Percentiles rank a stretch among this genome's conserved stretches.
These are phyloP conservation scores for Parnassius glacialis DNA, from an alignment of 2,888 invertebrate genomes.

Conservation along the genomic window DNA sequence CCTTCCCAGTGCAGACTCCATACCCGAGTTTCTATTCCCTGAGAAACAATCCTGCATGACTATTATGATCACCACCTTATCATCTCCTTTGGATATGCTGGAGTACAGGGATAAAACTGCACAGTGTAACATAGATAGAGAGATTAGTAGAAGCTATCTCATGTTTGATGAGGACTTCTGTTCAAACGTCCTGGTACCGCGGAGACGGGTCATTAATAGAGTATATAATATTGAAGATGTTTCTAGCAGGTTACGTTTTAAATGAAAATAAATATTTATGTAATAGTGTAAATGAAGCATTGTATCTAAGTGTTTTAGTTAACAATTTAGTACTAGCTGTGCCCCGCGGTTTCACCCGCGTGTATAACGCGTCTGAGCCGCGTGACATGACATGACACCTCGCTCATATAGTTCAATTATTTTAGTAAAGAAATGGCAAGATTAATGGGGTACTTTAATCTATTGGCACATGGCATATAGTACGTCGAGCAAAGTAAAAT, in stretches of 20 bases:
- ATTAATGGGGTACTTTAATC: too few relatives aligned
- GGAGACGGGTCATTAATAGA: slow-evolving; percentile 41
- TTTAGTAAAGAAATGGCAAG: too few relatives aligned
- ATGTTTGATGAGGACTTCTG: slow-evolving; percentile 65
- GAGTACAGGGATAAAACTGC: slow-evolving; percentile 49
- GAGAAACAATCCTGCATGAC: slow-evolving; percentile 43
- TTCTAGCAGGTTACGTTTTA: slow-evolving; percentile 53
- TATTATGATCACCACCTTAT: slow-evolving; percentile 38
- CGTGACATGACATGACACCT: too few relatives aligned
- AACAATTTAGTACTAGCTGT: too few relatives aligned
- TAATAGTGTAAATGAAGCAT: too few relatives aligned
- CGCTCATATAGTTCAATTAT: too few relatives aligned
- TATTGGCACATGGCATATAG: too few relatives aligned
- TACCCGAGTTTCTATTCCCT: slow-evolving; percentile 45
- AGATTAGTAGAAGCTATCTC: slow-evolving; percentile 55
- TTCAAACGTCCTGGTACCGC: slow-evolving; percentile 48
- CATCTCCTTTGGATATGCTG: slow-evolving; percentile 35
- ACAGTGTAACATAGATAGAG: slow-evolving; percentile 65
- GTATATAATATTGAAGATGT: slow-evolving; percentile 70
- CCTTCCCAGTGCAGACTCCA: slow-evolving; percentile 51
- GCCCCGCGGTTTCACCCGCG: too few relatives aligned
- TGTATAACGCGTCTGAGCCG: too few relatives aligned
- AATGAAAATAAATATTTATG: not conserved
- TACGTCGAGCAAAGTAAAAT: too few relatives aligned
- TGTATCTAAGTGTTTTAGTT: too few relatives aligned